Evolutionary conservation across 2,888 invertebrate species (phyloP).

Genomic region (Harpagoxenus sublaevis): DNA sequence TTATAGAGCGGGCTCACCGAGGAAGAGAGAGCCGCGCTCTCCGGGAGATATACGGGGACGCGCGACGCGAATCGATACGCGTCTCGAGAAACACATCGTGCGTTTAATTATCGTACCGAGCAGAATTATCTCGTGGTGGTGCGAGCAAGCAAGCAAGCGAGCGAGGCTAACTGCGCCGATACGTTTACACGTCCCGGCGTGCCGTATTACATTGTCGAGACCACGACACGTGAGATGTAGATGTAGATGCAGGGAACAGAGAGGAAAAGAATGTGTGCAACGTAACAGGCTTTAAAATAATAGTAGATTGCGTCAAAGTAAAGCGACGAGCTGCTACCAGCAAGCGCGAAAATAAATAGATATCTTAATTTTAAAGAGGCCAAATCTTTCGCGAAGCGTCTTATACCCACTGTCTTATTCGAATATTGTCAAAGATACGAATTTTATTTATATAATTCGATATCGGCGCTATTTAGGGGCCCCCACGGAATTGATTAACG

Average conservation of each 20-base stretch:
- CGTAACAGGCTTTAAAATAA: not conserved
- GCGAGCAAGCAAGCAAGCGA: not conserved
- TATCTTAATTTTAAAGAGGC: not conserved
- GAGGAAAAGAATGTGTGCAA: not conserved
- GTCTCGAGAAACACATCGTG: conserved; percentile 45
- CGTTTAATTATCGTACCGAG: conserved; percentile 48
- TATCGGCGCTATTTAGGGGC: not conserved
- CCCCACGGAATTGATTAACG: not conserved
- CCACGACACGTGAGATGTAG: not conserved
- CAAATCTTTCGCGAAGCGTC: not conserved
- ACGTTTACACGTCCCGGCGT: conserved; percentile 18
- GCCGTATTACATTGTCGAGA: conserved; percentile 10
- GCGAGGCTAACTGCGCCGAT: conserved; percentile 33
- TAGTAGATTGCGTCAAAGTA: not conserved
- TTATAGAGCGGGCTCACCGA: conserved; percentile 13
- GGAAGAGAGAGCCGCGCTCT: not conserved
- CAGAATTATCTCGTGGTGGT: conserved; percentile 34
- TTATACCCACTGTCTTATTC: not conserved
- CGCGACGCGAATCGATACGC: conserved; percentile 31
- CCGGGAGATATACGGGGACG: not conserved
- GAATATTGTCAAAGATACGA: not conserved
- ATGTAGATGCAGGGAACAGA: not conserved
- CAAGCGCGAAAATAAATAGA: not conserved
- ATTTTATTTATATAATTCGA: conserved; percentile 9
- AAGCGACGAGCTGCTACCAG: not conserved